Conservation (phyloP, 53 echinoderm and acorn worm species). For the Apostichopus leukothele region DNA sequence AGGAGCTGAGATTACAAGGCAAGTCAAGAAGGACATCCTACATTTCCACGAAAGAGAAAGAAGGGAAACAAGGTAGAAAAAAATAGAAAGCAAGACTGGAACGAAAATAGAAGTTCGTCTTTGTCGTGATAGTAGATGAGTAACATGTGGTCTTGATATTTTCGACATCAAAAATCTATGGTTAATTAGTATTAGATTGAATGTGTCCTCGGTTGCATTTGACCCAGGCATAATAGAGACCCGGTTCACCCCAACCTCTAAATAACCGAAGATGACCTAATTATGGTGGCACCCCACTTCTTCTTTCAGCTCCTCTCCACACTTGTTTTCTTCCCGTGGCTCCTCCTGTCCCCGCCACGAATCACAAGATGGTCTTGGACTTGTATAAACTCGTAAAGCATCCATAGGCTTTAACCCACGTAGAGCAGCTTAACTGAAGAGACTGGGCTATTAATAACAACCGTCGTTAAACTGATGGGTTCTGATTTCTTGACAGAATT, state of each 20-base stretch:
- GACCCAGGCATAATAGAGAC: neutral
- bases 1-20: too few species aligned
- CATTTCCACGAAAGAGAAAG: neutral
- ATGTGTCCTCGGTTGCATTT: neutral
- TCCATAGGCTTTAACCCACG: too few species aligned
- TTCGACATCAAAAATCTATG: neutral
- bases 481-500: conserved; percentile 20
- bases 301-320: neutral
- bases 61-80: neutral
- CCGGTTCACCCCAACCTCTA: neutral
- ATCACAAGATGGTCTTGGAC: neutral
- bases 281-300: conserved; percentile 33
- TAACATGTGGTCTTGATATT: neutral
- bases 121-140: neutral
- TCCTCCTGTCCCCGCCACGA: neutral
- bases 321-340: neutral
- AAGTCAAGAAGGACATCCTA: too few species aligned
- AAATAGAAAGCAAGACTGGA: neutral
- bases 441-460: conserved; percentile 7
- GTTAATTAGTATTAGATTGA: neutral
- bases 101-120: neutral
- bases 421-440: neutral
- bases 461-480: neutral
- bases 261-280: conserved; percentile 19
- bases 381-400: neutral